Evolutionary conservation across 2,797 vertebrate genomes (phyloP).

Genomic region (Enteromius viviparus): DNA sequence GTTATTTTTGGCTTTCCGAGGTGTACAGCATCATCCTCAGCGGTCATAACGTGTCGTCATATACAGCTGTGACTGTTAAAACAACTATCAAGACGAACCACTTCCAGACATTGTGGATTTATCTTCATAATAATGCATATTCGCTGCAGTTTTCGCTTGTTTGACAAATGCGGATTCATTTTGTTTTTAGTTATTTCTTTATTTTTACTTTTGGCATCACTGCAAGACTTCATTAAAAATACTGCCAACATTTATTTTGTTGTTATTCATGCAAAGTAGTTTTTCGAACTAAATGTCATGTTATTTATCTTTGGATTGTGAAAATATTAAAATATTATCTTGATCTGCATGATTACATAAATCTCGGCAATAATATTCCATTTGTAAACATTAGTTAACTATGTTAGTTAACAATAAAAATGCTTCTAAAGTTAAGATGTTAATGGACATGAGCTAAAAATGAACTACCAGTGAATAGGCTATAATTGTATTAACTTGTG

Average conservation of each 20-base stretch:
- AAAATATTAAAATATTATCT: not conserved
- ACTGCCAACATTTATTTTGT: not conserved
- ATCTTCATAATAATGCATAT: not conserved
- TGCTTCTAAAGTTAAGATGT: not conserved
- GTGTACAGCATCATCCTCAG: not conserved
- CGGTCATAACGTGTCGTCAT: not conserved
- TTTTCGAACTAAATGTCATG: not conserved
- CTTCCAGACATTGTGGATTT: not conserved
- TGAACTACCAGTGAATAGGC: not conserved
- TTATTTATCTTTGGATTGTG: not conserved
- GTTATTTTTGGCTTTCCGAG: not conserved
- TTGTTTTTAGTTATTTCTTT: not conserved
- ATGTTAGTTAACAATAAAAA: not conserved
- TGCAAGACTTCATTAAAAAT: not conserved
- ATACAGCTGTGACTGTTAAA: slow-evolving; percentile 1
- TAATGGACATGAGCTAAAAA: not conserved
- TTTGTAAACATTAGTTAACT: not conserved
- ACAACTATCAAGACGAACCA: not conserved
- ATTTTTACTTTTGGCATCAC: not conserved
- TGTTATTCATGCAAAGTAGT: not conserved
- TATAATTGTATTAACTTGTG: not conserved
- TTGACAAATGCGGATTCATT: not conserved
- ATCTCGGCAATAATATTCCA: not conserved
- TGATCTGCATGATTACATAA: not conserved
- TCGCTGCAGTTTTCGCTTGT: not conserved